Evolutionary conservation across 2,797 vertebrate species (phyloP).

Genomic region (Epinephelus malabaricus): DNA sequence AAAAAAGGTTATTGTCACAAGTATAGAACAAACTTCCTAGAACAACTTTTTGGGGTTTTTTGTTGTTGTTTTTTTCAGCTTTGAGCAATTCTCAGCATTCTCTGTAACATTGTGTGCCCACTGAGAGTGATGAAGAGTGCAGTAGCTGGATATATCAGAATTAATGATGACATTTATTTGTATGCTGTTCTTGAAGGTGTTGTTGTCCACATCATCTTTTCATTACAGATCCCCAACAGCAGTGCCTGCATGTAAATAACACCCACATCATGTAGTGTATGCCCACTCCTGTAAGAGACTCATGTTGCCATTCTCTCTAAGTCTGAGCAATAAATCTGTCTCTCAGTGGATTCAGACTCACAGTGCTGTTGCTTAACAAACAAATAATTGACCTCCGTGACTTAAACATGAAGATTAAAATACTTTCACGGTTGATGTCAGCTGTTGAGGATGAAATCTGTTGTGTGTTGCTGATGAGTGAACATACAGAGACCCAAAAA

Average conservation of each 20-base stretch:
- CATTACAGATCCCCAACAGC: slow-evolving; percentile 28
- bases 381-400: slow-evolving; percentile 11
- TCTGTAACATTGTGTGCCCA: not conserved
- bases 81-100: slow-evolving; percentile 1
- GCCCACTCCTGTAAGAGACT: slow-evolving; percentile 25
- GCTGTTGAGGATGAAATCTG: not conserved
- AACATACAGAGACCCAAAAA: slow-evolving; percentile 12
- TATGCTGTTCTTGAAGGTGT: slow-evolving; percentile 25
- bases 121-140: not conserved
- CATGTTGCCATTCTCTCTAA: not conserved
- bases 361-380: not conserved
- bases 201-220: slow-evolving; percentile 34
- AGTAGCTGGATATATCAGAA: slow-evolving; percentile 11
- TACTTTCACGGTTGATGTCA: not conserved
- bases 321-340: not conserved
- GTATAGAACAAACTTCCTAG: not conserved
- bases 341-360: not conserved
- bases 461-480: not conserved
- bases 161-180: slow-evolving; percentile 40
- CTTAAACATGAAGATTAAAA: not conserved
- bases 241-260: slow-evolving; percentile 32
- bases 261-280: slow-evolving; percentile 13
- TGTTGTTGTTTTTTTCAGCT: not conserved
- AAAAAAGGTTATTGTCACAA: not conserved
- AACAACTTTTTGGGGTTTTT: not conserved